Evolutionary conservation across 2,888 invertebrate species (phyloP), one percentile per base, ranked within the genome.

Genomic region (Agrochola lota): DNA sequence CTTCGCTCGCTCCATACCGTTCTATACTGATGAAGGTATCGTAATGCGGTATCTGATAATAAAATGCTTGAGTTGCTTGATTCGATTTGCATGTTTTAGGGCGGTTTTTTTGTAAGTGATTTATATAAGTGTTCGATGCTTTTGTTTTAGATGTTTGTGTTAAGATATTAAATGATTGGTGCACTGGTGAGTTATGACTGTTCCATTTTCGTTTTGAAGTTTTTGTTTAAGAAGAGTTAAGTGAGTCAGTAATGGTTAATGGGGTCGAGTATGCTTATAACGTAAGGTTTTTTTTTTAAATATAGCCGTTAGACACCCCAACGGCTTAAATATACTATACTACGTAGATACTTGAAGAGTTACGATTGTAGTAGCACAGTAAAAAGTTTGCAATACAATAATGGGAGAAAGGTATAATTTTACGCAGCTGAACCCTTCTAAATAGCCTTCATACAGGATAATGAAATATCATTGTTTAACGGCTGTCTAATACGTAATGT

Each of bases 1-100:
- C 92, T 80, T 91, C 91, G 91, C 93, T 95, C 94, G 92, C 94
- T 93, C 93, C 93, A 92, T 95, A 92, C 92, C 93, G 93, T 93
- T 93, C 92, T 92, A 91, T 92, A 90, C 89, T 95, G 95, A 96
- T 95, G 94, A 95, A 95, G 95, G 95, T 94, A 93, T 95, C 94
- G 94, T 94, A 93, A 93, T 93, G 93, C 92, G 93, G 92, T 93
- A 93, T 95, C 93, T 93, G 93, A 95, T 95, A 95, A 95, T 95
- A 95, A 95, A 95, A 95, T 93, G 93, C 93, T 94, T 90, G 93
- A 94, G 91, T 93, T 91, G 91, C 87, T 92, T 93, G 91, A 93
- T 94, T 94, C 91, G 93, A 93, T 95, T 94, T 95, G 92, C 93
- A 93, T 93, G 91, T 91, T 92, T 89, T 92, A 89, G 91, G 89